A percentile compares a stretch with the other conserved stretches of the same genome.
Conservation (phyloP, 2,797 vertebrate genomes). For the Lophotriccus pileatus region DNA sequence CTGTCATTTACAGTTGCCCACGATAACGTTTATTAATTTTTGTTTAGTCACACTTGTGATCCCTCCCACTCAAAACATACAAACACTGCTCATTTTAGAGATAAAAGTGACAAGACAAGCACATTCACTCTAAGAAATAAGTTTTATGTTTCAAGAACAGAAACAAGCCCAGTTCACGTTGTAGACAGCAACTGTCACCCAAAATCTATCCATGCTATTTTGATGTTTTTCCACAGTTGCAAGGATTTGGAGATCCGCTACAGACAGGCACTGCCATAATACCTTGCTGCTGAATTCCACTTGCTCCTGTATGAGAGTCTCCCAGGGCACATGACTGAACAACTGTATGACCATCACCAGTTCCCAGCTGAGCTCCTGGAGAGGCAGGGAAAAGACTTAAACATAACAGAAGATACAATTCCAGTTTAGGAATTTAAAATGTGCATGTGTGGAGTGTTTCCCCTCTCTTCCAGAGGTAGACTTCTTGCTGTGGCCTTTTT, state of each 20-base stretch:
- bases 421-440: background rate
- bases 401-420: background rate
- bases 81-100: background rate
- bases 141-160: background rate
- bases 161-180: background rate
- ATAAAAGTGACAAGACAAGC: background rate
- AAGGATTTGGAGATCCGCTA: conserved; percentile 28
- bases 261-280: conserved; percentile 18
- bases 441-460: rapidly evolving
- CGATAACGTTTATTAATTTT: background rate
- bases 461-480: background rate
- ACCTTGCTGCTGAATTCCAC: conserved; percentile 67
- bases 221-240: conserved; percentile 9
- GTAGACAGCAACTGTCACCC: background rate
- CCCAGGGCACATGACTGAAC: conserved; percentile 56
- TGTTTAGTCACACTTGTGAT: background rate
- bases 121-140: background rate
- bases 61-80: background rate
- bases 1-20: background rate
- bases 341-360: conserved; percentile 48
- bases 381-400: background rate
- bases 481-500: background rate
- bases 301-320: conserved; percentile 53
- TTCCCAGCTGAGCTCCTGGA: conserved; percentile 59
- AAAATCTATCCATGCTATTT: background rate